A percentile compares a stretch with the other conserved stretches of the same genome.
Evolutionary conservation across 2,113 vertebrate species (phyloP).

Genomic region (Raphicerus campestris): DNA sequence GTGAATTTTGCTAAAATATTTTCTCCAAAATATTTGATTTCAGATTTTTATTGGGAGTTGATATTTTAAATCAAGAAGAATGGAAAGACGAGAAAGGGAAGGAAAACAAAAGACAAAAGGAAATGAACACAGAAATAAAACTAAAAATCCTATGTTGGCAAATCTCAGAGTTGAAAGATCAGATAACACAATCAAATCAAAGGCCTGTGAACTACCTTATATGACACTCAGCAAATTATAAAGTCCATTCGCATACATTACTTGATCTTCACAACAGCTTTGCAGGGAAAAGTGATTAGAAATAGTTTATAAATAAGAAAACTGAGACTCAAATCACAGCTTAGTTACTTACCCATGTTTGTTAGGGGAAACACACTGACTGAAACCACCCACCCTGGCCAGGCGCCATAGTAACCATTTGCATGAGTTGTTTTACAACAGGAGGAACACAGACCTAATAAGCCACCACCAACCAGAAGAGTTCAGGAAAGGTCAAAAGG

Average conservation of each 20-base stretch:
- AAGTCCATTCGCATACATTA: not conserved
- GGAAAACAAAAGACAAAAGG: not conserved
- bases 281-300: not conserved
- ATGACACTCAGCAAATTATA: not conserved
- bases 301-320: slow-evolving; percentile 4
- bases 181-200: not conserved
- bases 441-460: not conserved
- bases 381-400: not conserved
- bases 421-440: not conserved
- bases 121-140: not conserved
- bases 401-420: not conserved
- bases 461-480: not conserved
- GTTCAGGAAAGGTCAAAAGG: not conserved
- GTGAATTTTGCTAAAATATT: not conserved
- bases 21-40: not conserved
- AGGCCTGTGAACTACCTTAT: not conserved
- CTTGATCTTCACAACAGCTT: not conserved
- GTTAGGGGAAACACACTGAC: not conserved
- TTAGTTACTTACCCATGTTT: not conserved
- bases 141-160: not conserved
- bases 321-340: not conserved
- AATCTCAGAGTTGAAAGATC: not conserved
- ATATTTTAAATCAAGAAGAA: not conserved
- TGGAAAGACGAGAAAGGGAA: not conserved
- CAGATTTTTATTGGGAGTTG: not conserved